Evolutionary conservation across 2,888 invertebrate genomes (phyloP).

Genomic region (Chrysolina oricalcia): DNA sequence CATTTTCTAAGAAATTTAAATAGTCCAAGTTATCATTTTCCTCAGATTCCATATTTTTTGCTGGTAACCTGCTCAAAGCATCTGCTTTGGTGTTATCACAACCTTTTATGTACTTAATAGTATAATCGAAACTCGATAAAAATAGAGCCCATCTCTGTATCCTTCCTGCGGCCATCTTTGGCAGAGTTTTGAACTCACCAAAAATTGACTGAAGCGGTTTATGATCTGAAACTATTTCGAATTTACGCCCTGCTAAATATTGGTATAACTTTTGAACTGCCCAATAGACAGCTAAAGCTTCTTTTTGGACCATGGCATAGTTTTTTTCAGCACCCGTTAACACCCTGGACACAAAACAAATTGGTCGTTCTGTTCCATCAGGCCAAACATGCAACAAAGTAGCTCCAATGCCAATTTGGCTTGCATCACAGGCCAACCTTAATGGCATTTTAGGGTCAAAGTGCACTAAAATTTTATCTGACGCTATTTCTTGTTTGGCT

Average conservation of each 20-base stretch:
- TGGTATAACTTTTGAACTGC: not conserved
- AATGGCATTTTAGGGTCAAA: constrained; percentile 34
- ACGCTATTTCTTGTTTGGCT: constrained; percentile 43
- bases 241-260: not conserved
- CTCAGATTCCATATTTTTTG: too few relatives aligned
- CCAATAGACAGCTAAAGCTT: not conserved
- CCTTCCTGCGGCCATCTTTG: too few relatives aligned
- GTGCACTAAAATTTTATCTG: constrained; percentile 37
- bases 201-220: not conserved
- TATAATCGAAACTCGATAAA: too few relatives aligned
- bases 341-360: constrained; percentile 47
- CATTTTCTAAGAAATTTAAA: too few relatives aligned
- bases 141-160: too few relatives aligned
- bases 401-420: constrained; percentile 19
- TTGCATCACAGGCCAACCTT: constrained; percentile 31
- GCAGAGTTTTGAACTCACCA: not conserved
- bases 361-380: constrained; percentile 44
- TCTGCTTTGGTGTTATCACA: too few relatives aligned
- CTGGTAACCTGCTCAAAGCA: too few relatives aligned
- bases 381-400: not conserved
- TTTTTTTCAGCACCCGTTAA: constrained; percentile 36
- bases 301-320: constrained; percentile 36
- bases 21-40: too few relatives aligned
- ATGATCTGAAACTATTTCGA: not conserved
- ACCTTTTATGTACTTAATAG: too few relatives aligned